These are phyloP conservation scores for Chanos chanos DNA, from an alignment of 2,797 vertebrate species.

Conservation along the genomic window DNA sequence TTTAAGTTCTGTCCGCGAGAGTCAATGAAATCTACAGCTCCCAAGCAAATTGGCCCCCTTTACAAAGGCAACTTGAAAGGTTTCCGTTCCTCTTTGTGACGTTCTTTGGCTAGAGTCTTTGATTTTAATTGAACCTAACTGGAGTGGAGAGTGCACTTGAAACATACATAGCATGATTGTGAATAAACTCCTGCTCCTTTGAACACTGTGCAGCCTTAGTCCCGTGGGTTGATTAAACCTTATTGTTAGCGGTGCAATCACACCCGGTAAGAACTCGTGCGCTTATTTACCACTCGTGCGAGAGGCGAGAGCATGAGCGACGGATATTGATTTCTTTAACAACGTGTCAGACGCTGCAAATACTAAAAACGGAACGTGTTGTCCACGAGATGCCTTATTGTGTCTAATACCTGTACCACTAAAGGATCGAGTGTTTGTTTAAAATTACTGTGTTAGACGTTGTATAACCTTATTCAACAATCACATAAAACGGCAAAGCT, in stretches of 20 bases:
- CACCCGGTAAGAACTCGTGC: slow-evolving; percentile 62
- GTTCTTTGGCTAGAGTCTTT: slow-evolving; percentile 54
- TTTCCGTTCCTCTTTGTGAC: slow-evolving; percentile 63
- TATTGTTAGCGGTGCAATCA: slow-evolving; percentile 66
- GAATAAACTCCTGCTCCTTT: slow-evolving; percentile 52
- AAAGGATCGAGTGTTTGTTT: too few species aligned
- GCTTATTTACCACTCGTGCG: slow-evolving; percentile 51
- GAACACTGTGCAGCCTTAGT: slow-evolving; percentile 48
- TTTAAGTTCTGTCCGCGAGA: too few species aligned
- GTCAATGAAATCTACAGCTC: slow-evolving; percentile 22
- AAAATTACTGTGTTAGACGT: too few species aligned
- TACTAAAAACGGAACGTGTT: slow-evolving; percentile 1
- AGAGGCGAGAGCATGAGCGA: slow-evolving; percentile 4
- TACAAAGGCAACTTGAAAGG: slow-evolving; percentile 67
- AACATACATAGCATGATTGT: slow-evolving; percentile 55
- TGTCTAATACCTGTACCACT: too few species aligned
- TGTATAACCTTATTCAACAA: background rate
- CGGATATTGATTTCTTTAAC: slow-evolving; percentile 65
- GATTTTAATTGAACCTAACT: slow-evolving; percentile 61
- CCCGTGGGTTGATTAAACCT: slow-evolving; percentile 65
- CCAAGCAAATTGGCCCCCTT: slow-evolving; percentile 57
- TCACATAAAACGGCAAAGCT: too few species aligned
- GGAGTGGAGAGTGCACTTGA: slow-evolving; percentile 48
- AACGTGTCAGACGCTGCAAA: slow-evolving; percentile 59
- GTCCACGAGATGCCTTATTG: background rate